phyloP scores from a whole-genome alignment of 2,113 vertebrate species.

The Nothobranchius kuhntae region DNA sequence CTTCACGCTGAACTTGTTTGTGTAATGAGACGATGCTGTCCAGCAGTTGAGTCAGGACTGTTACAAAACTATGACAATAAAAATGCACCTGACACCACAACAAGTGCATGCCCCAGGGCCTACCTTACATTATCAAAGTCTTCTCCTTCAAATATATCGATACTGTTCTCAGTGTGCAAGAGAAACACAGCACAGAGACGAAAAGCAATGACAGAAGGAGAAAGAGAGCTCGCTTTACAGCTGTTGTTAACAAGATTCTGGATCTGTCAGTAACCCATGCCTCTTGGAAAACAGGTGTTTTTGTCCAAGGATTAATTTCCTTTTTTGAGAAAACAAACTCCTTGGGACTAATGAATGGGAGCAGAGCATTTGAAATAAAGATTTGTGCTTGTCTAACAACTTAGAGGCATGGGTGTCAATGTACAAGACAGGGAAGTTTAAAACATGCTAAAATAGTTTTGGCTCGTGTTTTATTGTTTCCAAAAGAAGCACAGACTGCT shows the following conservation, averaged over 20 bases:
- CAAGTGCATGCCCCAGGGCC: constrained; percentile 32
- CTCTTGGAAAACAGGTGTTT: constrained; percentile 70
- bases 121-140: constrained; percentile 64
- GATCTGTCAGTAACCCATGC: constrained; percentile 70
- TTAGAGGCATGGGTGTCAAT: constrained; percentile 32
- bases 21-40: too few species aligned
- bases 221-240: constrained; percentile 56
- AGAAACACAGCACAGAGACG: constrained; percentile 39
- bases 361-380: constrained; percentile 31
- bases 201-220: constrained; percentile 41
- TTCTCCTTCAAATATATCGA: constrained; percentile 56
- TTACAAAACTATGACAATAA: constrained; percentile 17
- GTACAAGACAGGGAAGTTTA: constrained; percentile 51
- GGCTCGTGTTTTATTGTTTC: not conserved
- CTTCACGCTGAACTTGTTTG: too few species aligned
- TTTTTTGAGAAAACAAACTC: constrained; percentile 52
- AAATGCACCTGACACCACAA: constrained; percentile 29
- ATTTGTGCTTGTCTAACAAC: constrained; percentile 43
- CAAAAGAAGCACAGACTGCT: not conserved
- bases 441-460: constrained; percentile 13
- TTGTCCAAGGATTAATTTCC: constrained; percentile 53
- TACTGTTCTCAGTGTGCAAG: constrained; percentile 35
- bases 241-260: constrained; percentile 62
- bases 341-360: constrained; percentile 40
- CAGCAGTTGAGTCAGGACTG: too few species aligned